Percentiles rank a stretch among this genome's conserved stretches.
These are phyloP conservation scores for Leptestheria dahalacensis DNA, from an alignment of 1,140 invertebrate genomes.

Conservation along the genomic window DNA sequence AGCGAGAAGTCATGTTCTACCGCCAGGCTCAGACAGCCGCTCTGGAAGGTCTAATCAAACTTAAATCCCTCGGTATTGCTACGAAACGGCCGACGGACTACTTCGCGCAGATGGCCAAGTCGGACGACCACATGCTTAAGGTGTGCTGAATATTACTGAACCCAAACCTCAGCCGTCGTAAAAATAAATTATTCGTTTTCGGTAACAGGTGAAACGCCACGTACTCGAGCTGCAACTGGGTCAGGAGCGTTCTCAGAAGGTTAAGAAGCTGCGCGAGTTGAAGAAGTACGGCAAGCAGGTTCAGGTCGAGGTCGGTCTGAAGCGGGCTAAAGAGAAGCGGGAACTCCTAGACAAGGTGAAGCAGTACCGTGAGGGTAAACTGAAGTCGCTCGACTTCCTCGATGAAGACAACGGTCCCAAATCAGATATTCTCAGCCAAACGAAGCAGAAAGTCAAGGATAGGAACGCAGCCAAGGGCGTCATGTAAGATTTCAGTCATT, in stretches of 20 bases:
- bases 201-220: slow-evolving; percentile 56
- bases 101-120: slow-evolving; percentile 98
- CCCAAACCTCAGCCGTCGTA: neutral
- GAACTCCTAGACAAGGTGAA: slow-evolving; percentile 58
- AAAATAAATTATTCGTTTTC: neutral
- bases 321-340: slow-evolving; percentile 41
- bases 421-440: slow-evolving; percentile 24
- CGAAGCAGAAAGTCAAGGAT: slow-evolving; percentile 28
- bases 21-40: slow-evolving; percentile 80
- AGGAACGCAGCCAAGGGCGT: slow-evolving; percentile 24
- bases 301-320: slow-evolving; percentile 64
- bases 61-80: slow-evolving; percentile 56
- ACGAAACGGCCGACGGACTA: slow-evolving; percentile 87
- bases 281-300: slow-evolving; percentile 85
- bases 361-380: slow-evolving; percentile 65
- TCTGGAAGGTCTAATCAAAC: slow-evolving; percentile 51
- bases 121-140: slow-evolving; percentile 95
- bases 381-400: slow-evolving; percentile 63
- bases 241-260: slow-evolving; percentile 71
- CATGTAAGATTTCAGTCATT: slow-evolving; percentile 16
- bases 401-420: slow-evolving; percentile 48
- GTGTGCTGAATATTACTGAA: slow-evolving; percentile 27
- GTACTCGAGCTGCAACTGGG: slow-evolving; percentile 67
- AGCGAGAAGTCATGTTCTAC: slow-evolving; percentile 77
- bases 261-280: slow-evolving; percentile 71